These are phyloP conservation scores for Trematomus loennbergii DNA, from an alignment of 2,113 vertebrate species.

Conservation along the genomic window DNA sequence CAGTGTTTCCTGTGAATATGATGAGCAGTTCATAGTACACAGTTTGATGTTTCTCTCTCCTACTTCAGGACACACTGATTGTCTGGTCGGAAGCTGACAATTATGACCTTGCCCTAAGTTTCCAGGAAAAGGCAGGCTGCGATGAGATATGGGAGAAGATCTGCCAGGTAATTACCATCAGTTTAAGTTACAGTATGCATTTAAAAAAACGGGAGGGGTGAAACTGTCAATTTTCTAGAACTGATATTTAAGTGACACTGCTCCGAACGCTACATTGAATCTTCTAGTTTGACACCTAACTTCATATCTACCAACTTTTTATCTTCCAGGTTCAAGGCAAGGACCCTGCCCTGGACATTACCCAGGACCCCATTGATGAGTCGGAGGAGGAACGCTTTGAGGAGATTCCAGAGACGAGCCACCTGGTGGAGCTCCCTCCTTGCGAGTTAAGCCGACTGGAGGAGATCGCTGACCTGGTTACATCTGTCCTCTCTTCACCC, in stretches of 20 bases:
- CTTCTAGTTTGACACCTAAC: not conserved
- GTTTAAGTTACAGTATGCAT: too few relatives aligned
- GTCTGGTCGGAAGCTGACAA: slow-evolving; percentile 99
- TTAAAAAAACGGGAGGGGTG: too few relatives aligned
- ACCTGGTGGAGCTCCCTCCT: slow-evolving; percentile 93
- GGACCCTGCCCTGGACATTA: slow-evolving; percentile 97
- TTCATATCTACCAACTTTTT: not conserved
- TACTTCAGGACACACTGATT: slow-evolving; percentile 93
- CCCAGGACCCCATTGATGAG: slow-evolving; percentile 97
- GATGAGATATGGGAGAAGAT: slow-evolving; percentile 99
- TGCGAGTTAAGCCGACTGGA: slow-evolving; percentile 96
- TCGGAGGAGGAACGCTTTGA: slow-evolving; percentile 98
- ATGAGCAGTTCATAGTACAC: not conserved
- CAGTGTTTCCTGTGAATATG: not conserved
- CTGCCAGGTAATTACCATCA: slow-evolving; percentile 89
- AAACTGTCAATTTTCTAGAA: not conserved
- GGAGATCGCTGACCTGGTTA: slow-evolving; percentile 98
- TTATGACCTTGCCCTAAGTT: slow-evolving; percentile 98
- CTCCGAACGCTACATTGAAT: not conserved
- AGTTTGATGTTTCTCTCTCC: slow-evolving; percentile 44
- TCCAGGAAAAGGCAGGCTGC: slow-evolving; percentile 99
- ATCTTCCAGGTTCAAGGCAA: slow-evolving; percentile 94
- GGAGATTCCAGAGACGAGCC: slow-evolving; percentile 96
- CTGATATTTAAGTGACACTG: not conserved
- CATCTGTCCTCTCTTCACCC: slow-evolving; percentile 96